phyloP scores from a whole-genome alignment of 2,888 invertebrate species.

The Acronicta leporina region DNA sequence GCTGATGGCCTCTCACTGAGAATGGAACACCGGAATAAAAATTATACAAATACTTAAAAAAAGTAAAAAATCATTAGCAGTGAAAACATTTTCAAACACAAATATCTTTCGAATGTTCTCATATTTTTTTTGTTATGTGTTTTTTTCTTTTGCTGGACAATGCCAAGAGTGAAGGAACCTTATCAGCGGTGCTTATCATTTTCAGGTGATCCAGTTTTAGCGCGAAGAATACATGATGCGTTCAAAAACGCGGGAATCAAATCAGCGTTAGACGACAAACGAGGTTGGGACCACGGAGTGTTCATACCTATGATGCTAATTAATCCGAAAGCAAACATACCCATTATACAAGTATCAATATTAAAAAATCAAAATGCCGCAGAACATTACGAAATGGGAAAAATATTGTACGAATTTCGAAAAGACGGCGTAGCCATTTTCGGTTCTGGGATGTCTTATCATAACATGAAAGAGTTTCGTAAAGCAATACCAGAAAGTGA shows the following conservation, averaged over 20 bases:
- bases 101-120: too few relatives aligned
- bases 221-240: conserved; percentile 62
- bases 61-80: too few relatives aligned
- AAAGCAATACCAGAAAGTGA: conserved; percentile 6
- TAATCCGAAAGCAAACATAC: conserved; percentile 68
- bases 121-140: too few relatives aligned
- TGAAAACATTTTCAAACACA: too few relatives aligned
- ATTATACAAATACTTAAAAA: too few relatives aligned
- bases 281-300: conserved; percentile 75
- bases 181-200: too few relatives aligned
- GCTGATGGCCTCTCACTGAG: too few relatives aligned
- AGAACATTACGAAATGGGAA: conserved; percentile 65
- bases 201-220: conserved; percentile 59
- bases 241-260: conserved; percentile 59
- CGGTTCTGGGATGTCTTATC: conserved; percentile 69
- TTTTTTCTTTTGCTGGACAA: too few relatives aligned
- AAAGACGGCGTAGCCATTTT: conserved; percentile 66
- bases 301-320: conserved; percentile 74
- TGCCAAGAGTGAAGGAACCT: too few relatives aligned
- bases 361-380: conserved; percentile 64
- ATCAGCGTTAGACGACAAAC: conserved; percentile 59
- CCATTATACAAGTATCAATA: conserved; percentile 69
- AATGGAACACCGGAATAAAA: too few relatives aligned
- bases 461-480: conserved; percentile 42
- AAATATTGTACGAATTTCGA: conserved; percentile 63